Conservation (phyloP, 2,113 vertebrate genomes). For the Progne subis region DNA sequence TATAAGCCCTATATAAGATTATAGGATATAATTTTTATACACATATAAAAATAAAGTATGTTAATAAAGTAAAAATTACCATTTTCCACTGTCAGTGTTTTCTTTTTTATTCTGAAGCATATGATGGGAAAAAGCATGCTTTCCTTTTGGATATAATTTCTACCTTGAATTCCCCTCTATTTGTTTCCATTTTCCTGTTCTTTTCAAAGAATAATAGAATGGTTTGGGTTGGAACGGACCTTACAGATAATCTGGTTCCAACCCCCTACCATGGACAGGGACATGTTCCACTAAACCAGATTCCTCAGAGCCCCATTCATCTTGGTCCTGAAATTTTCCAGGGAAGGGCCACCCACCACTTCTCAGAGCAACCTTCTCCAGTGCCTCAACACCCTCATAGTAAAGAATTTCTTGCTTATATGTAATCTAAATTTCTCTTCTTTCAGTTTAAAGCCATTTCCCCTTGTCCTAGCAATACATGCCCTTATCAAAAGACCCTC, state of each 20-base stretch:
- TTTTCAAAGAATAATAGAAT: neutral
- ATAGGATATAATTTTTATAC: neutral
- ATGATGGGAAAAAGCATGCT: neutral
- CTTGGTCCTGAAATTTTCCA: neutral
- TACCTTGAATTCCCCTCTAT: neutral
- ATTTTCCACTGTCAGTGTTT: neutral
- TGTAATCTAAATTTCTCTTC: neutral
- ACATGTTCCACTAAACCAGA: neutral
- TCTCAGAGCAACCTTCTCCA: neutral
- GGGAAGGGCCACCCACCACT: neutral
- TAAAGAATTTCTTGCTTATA: neutral
- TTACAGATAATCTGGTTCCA: neutral
- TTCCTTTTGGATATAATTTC: neutral
- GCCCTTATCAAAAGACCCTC: neutral
- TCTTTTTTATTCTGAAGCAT: neutral
- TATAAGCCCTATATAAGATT: neutral
- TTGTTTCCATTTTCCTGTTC: neutral
- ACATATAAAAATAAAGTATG: neutral
- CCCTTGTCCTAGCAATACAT: neutral
- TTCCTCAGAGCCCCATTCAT: neutral
- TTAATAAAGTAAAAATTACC: neutral
- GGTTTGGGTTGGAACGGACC: neutral
- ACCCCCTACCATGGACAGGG: neutral
- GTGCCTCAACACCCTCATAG: neutral
- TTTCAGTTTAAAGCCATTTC: neutral